Percentiles rank a stretch among this genome's conserved stretches.
phyloP scores from a whole-genome alignment of 35 echinoderm and acorn worm genomes.

The Apostichopus japonicus region DNA sequence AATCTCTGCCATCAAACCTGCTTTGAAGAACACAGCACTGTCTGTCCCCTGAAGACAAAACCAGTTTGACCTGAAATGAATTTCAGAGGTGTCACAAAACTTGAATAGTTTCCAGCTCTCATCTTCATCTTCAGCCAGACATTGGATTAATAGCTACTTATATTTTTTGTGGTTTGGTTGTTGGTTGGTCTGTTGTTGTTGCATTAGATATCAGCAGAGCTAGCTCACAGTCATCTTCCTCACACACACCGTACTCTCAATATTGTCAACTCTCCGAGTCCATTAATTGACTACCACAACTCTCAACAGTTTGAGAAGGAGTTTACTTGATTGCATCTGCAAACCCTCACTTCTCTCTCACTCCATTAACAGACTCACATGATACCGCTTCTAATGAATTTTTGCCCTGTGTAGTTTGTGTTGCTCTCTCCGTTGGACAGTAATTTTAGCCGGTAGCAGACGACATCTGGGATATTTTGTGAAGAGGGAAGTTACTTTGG shows the following conservation, averaged over 20 bases:
- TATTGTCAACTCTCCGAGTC: neutral
- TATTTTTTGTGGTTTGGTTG: slow-evolving; percentile 7
- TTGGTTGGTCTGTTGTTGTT: slow-evolving; percentile 1
- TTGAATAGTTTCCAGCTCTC: neutral
- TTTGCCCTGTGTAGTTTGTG: neutral
- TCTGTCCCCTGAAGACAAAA: slow-evolving; percentile 39
- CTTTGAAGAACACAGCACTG: too few species aligned
- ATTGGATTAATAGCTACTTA: neutral
- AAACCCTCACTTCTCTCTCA: slow-evolving; percentile 9
- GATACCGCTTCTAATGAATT: slow-evolving; percentile 39
- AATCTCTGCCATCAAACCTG: neutral
- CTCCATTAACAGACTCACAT: slow-evolving; percentile 50
- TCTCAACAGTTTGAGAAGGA: neutral
- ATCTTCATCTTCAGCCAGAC: neutral
- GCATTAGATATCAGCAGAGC: slow-evolving; percentile 4
- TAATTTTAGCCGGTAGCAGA: slow-evolving; percentile 33
- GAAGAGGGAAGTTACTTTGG: neutral
- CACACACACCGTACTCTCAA: neutral
- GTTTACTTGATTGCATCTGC: slow-evolving; percentile 12
- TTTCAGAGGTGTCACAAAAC: too few species aligned
- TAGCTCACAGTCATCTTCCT: neutral
- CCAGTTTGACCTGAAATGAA: slow-evolving; percentile 7
- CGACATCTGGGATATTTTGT: slow-evolving; percentile 17
- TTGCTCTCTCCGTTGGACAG: neutral
- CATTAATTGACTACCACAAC: slow-evolving; percentile 40